Evolutionary conservation across 1,140 invertebrate species (phyloP).

Genomic region (Piezodorus guildinii): DNA sequence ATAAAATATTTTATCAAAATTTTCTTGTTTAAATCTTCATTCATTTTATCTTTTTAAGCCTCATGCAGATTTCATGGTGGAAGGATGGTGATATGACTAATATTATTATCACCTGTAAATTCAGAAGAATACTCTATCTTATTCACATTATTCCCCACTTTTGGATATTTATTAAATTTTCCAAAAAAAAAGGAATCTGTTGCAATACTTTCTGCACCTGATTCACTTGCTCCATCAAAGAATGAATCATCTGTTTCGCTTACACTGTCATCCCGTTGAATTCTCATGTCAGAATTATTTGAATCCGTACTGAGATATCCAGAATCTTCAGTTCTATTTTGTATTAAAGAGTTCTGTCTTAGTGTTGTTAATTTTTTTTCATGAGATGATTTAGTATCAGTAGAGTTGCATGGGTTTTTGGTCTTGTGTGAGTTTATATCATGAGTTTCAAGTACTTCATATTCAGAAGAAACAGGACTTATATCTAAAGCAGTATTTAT

Average conservation of each 20-base stretch:
- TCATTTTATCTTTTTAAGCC: too few relatives aligned
- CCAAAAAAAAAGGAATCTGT: conserved; percentile 82
- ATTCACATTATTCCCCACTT: too few relatives aligned
- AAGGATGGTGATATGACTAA: too few relatives aligned
- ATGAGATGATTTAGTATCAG: not conserved
- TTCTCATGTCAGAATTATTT: conserved; percentile 15
- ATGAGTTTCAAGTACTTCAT: not conserved
- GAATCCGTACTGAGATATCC: conserved; percentile 28
- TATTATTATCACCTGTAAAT: too few relatives aligned
- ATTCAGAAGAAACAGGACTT: not conserved
- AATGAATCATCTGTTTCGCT: conserved; percentile 75
- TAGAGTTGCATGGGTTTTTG: not conserved
- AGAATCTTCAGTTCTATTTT: conserved; percentile 27
- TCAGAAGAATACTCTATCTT: too few relatives aligned
- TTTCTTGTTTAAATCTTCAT: too few relatives aligned
- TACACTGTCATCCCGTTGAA: conserved; percentile 53
- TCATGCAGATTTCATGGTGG: too few relatives aligned
- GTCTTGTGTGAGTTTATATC: not conserved
- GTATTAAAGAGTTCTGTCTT: conserved; percentile 31
- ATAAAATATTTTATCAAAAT: too few relatives aligned
- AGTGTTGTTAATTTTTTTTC: conserved; percentile 35
- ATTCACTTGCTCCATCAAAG: conserved; percentile 70
- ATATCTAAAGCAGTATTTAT: not conserved
- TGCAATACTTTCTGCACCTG: conserved; percentile 69
- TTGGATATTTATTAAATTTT: conserved; percentile 32